Evolutionary conservation across 2,113 vertebrate species (phyloP).

Genomic region (Ceratotherium simum): DNA sequence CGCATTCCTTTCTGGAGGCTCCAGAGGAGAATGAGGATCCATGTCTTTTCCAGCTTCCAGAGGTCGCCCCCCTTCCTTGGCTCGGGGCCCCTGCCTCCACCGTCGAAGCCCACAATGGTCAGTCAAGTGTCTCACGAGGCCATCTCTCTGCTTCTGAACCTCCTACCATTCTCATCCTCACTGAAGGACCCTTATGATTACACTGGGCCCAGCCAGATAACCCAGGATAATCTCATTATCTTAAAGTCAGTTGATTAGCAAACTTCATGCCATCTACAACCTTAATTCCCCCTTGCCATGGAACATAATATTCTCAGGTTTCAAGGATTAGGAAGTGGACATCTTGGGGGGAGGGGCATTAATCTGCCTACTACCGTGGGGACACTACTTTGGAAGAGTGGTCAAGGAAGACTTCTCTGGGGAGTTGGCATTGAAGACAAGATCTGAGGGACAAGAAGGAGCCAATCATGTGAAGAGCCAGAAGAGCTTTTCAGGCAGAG

Average conservation of each 20-base stretch:
- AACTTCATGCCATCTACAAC: background rate
- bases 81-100: background rate
- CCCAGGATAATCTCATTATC: background rate
- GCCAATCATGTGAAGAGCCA: background rate
- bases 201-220: background rate
- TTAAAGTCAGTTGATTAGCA: background rate
- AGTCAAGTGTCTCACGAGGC: background rate
- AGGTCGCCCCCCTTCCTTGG: background rate
- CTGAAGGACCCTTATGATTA: background rate
- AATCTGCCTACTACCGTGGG: background rate
- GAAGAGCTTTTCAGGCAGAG: background rate
- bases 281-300: background rate
- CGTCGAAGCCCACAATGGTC: background rate
- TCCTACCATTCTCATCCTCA: background rate
- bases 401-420: background rate
- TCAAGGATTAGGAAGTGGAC: rapidly evolving
- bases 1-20: background rate
- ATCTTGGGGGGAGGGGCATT: background rate
- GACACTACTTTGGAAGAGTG: background rate
- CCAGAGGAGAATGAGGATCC: rapidly evolving
- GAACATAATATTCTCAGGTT: background rate
- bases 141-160: background rate
- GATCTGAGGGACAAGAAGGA: background rate
- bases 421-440: background rate
- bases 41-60: background rate